These are phyloP conservation scores for Chelon auratus DNA, from an alignment of 2,797 vertebrate species.

Conservation along the genomic window DNA sequence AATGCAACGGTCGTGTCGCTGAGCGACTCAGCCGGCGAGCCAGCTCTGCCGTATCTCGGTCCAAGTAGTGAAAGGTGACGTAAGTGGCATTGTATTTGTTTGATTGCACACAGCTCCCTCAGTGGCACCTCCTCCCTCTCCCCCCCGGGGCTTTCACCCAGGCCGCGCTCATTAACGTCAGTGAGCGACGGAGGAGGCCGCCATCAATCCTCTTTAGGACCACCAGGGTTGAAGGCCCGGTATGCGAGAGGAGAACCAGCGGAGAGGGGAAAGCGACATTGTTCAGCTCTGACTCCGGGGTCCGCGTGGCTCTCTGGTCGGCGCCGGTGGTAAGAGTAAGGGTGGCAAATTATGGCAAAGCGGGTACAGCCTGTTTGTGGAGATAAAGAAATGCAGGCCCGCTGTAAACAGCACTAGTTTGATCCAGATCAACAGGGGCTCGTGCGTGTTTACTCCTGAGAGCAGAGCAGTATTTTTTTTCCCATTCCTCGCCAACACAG, in stretches of 20 bases:
- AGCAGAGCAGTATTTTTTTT: neutral
- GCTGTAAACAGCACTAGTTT: constrained; percentile 24
- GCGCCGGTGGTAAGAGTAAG: neutral
- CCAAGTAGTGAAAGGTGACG: constrained; percentile 24
- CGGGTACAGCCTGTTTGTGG: constrained; percentile 15
- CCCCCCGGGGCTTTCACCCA: constrained; percentile 46
- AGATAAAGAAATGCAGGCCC: constrained; percentile 27
- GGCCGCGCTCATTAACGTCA: constrained; percentile 67
- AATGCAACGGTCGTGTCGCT: neutral
- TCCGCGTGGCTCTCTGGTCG: neutral
- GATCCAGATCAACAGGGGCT: constrained; percentile 8
- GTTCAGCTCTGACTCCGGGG: constrained; percentile 2
- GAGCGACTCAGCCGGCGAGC: constrained; percentile 1
- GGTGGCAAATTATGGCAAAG: neutral
- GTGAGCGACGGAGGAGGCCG: constrained; percentile 62
- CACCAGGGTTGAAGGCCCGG: constrained; percentile 66
- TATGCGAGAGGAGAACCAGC: constrained; percentile 29
- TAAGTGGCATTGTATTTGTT: constrained; percentile 31
- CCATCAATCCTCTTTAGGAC: constrained; percentile 70
- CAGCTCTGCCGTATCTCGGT: constrained; percentile 2
- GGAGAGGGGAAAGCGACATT: constrained; percentile 21
- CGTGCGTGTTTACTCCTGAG: constrained; percentile 33
- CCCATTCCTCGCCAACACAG: neutral
- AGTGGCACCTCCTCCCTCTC: constrained; percentile 3
- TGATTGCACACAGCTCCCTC: constrained; percentile 4